phyloP scores from a whole-genome alignment of 2,797 vertebrate species.

The Crax fasciolata region DNA sequence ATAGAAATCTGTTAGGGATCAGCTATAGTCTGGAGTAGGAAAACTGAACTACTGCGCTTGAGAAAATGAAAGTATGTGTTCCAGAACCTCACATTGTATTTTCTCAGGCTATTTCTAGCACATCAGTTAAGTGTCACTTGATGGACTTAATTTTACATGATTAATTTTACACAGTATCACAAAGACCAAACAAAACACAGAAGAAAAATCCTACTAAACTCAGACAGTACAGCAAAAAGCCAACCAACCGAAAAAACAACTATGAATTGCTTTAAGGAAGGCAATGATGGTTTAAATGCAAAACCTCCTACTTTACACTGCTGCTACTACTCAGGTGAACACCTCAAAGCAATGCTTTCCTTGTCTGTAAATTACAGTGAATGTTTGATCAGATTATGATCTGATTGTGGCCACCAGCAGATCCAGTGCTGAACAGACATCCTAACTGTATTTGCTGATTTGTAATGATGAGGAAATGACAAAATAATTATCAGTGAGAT shows the following conservation, averaged over 20 bases:
- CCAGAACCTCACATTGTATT: background rate
- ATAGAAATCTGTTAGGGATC: background rate
- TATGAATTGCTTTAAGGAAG: background rate
- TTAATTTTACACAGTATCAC: background rate
- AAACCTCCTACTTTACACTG: background rate
- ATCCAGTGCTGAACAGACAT: background rate
- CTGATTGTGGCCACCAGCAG: background rate
- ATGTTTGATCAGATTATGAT: background rate
- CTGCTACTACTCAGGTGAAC: background rate
- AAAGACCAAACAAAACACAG: background rate
- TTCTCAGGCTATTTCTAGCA: background rate
- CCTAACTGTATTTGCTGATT: background rate
- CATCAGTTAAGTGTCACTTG: background rate
- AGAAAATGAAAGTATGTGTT: background rate
- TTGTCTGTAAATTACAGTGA: background rate
- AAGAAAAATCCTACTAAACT: background rate
- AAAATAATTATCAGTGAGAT: background rate
- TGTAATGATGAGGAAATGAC: background rate
- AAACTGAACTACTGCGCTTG: background rate
- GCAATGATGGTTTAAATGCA: background rate
- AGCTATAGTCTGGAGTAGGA: background rate
- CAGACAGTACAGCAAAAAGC: background rate
- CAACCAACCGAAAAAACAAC: background rate
- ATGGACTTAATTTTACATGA: background rate
- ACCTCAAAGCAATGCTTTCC: background rate